Base-by-base conservation (phyloP, 1,140 invertebrate genomes). In the Papilio glaucus region DNA sequence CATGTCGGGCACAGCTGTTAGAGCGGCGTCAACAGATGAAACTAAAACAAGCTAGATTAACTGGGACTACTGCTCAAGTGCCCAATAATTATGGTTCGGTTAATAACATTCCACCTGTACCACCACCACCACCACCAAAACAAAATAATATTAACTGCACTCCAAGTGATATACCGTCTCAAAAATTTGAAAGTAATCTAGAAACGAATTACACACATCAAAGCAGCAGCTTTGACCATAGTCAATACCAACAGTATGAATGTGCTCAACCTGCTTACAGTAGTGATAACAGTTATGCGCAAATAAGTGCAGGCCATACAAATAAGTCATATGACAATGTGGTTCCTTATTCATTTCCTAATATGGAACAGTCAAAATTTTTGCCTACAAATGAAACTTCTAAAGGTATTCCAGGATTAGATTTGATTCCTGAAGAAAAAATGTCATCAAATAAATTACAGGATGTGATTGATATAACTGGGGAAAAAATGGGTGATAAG, bases 1-100 rank as follows among this genome's bases (percentile, higher is more conserved):
- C 96, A 41, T 97, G 97, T 93, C 94, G 97, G 13, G 95, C 95
- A 65, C 96, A 97, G 81, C 91, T 97, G 15, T 88, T 97, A 41
- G 96, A 97, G 74, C 93, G 96, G 21, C 93, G 96, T n/a, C 96
- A 97, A 83, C 95, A 96, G 82, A 97, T 98, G 96, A 95, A 96
- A 29, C 94, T 94, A 74, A 96, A 96, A 80, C 93, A 95, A 60
- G 93, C 95, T 45, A 87, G 73, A 0, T 77, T 91, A 12, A 70
- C 85, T 53, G 74, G 71, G 42, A 81, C 88, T 62, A 33, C 61
- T 29, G 41, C 80, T 29, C 81, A 83, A 29, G 26, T 76, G 39
- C 9, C 73, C 13, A 77, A 72, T 62, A 80, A 37, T 24, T 71
- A 71, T 29, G 71, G 53, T 37, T 13, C 76, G 81, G 74, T 76